Base-by-base conservation (phyloP, 2,113 vertebrate genomes). In the Leptocoma aspasia region DNA sequence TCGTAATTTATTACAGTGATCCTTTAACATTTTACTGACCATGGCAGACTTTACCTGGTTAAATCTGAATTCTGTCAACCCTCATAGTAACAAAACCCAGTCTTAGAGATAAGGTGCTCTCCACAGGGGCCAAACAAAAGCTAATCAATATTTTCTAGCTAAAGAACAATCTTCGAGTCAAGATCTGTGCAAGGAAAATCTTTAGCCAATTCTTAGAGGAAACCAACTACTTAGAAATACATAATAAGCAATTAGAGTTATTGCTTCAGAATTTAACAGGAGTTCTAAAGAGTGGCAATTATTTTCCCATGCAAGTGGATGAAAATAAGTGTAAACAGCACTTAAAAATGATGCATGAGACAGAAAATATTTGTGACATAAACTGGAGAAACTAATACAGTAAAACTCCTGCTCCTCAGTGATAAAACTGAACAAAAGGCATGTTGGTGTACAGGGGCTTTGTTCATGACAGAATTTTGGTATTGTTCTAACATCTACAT, bases 21-120 rank as follows among this genome's bases (percentile, higher is more conserved):
- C 89, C 45, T 94, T 96, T 71, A 92, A 90, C 35, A 33, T 96
- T 96, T 91, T 92, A 95, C 83, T 77, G 82, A 92, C 41, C 10
- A 0, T 96, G 89, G 94, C 93, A 96, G 63, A 82, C 19, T 95
- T 97, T 83, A 90, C 49, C 93, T 86, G 89, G 80, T 83, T 95
- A 97, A 95, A 97, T 95, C 86, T 96, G 92, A 97, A 97, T 97
- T 95, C 96, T 96, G 95, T 96, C 96, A 97, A 93, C 75, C 95
- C 64, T 94, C 93, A 96, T 93, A 30, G 23, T 82, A 94, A 93
- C 69, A 90, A 97, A 97, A 85, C 81, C 77, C 68, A 92, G 75
- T 86, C 64, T 52, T 42, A 37, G 69, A 96, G 90, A 97, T 97
- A 97, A 97, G 95, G 95, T 86, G 73, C 71, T 96, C 82, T 95